These are phyloP conservation scores for Portevinia maculata DNA, from an alignment of 2,888 invertebrate species.

Conservation along the genomic window DNA sequence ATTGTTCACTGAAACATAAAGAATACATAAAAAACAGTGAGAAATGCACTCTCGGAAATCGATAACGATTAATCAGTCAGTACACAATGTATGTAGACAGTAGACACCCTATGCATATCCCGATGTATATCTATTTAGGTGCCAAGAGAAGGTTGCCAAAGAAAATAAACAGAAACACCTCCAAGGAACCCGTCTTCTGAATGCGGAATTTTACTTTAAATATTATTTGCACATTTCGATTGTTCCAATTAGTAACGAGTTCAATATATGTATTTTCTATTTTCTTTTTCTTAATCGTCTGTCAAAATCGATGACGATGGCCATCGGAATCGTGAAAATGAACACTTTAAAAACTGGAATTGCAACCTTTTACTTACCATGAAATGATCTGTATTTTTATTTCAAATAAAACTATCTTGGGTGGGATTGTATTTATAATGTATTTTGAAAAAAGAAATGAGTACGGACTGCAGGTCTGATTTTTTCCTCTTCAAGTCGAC, in stretches of 20 bases:
- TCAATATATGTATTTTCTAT: not conserved
- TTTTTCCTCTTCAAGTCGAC: conserved; percentile 30
- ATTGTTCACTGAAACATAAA: conserved; percentile 33
- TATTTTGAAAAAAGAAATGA: not conserved
- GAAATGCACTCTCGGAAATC: conserved; percentile 44
- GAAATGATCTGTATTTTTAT: not conserved
- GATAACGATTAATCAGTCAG: conserved; percentile 61
- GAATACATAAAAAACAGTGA: not conserved
- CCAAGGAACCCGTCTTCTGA: too few relatives aligned
- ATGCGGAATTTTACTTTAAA: not conserved
- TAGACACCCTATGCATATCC: conserved; percentile 28
- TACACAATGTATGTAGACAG: conserved; percentile 26
- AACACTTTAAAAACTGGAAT: not conserved
- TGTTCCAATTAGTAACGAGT: not conserved
- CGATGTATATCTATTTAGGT: not conserved
- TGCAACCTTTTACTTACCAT: conserved; percentile 42
- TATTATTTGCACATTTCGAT: not conserved
- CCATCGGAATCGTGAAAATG: conserved; percentile 42
- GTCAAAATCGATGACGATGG: conserved; percentile 73
- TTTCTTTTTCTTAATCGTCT: conserved; percentile 31
- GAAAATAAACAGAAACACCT: not conserved
- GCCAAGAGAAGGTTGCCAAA: not conserved
- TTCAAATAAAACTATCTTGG: not conserved
- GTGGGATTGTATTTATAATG: conserved; percentile 3
- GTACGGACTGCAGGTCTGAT: too few relatives aligned